phyloP scores from a whole-genome alignment of 2,888 invertebrate genomes.

The Tenthredo notha region DNA sequence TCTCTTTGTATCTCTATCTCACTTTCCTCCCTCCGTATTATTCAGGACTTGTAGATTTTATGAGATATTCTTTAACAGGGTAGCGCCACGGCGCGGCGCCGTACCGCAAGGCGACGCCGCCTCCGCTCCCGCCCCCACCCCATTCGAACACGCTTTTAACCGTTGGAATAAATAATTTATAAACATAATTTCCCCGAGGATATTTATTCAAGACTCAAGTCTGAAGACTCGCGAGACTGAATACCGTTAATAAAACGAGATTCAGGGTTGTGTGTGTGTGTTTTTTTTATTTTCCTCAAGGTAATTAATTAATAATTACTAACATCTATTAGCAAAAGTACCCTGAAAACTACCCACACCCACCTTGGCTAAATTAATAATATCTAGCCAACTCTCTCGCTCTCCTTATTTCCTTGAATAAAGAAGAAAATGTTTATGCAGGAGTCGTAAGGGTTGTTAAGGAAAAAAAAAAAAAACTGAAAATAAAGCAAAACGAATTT shows the following conservation, averaged over 20 bases:
- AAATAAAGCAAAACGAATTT: neutral
- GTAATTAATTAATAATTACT: neutral
- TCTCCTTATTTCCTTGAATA: neutral
- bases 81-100: neutral
- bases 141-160: slow-evolving; percentile 31
- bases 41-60: slow-evolving; percentile 49
- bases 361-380: neutral
- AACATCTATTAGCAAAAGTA: neutral
- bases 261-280: neutral
- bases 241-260: neutral
- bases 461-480: neutral
- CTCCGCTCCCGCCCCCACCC: neutral
- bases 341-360: neutral
- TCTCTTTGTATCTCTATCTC: slow-evolving; percentile 7
- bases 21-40: slow-evolving; percentile 16
- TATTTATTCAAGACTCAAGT: slow-evolving; percentile 24
- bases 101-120: too few species aligned
- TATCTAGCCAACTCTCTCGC: neutral
- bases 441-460: neutral
- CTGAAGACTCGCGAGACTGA: neutral
- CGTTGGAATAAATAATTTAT: slow-evolving; percentile 31
- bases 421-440: neutral
- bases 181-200: slow-evolving; percentile 30
- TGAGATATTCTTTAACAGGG: slow-evolving; percentile 33
- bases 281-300: neutral